A percentile compares a stretch with the other conserved stretches of the same genome.
Conservation (phyloP, 1,140 invertebrate genomes). For the Nephila pilipes region DNA sequence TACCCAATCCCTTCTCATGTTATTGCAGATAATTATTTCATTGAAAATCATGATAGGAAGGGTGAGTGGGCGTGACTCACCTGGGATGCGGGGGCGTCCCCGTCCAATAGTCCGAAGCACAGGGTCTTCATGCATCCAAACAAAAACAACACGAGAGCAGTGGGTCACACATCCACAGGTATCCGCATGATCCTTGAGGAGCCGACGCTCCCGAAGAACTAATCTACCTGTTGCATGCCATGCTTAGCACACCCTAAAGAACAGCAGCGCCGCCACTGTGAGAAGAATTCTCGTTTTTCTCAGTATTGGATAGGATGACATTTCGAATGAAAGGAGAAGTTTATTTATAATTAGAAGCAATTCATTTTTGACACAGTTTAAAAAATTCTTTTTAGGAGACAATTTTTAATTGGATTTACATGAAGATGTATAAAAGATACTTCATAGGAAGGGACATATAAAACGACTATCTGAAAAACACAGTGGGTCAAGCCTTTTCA, state of each 20-base stretch:
- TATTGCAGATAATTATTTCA: not conserved
- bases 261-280: constrained; percentile 11
- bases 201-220: not conserved
- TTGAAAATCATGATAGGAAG: not conserved
- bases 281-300: not conserved
- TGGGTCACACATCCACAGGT: not conserved
- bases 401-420: too few relatives aligned
- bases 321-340: too few relatives aligned
- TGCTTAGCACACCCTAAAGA: not conserved
- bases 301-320: too few relatives aligned
- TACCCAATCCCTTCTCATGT: too few relatives aligned
- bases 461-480: too few relatives aligned
- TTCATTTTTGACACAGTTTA: too few relatives aligned
- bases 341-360: too few relatives aligned
- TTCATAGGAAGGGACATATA: too few relatives aligned
- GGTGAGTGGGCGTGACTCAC: not conserved
- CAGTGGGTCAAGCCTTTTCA: too few relatives aligned
- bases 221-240: not conserved
- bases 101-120: constrained; percentile 66
- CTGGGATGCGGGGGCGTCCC: constrained; percentile 54
- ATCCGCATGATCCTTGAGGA: constrained; percentile 21
- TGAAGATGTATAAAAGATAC: too few relatives aligned
- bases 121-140: constrained; percentile 71
- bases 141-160: not conserved
- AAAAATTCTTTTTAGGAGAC: too few relatives aligned